Conservation (phyloP, 2,888 invertebrate species). For the Polia nebulosa region DNA sequence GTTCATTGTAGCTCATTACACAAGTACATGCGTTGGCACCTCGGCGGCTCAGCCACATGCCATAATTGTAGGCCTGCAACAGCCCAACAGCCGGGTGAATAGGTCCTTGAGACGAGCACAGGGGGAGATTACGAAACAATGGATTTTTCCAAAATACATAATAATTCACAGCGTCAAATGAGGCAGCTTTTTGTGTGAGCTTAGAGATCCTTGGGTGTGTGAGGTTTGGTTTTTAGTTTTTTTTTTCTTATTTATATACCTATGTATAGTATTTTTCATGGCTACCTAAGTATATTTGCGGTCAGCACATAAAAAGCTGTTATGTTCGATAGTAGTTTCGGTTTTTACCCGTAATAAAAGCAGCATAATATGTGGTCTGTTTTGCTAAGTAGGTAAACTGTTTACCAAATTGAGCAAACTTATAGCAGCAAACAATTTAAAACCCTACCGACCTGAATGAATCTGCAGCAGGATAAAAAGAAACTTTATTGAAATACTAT, state of each 20-base stretch:
- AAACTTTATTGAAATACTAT: too few species aligned
- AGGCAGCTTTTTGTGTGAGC: constrained; percentile 80
- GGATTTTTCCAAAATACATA: constrained; percentile 90
- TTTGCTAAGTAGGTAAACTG: too few species aligned
- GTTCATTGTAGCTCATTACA: constrained; percentile 78
- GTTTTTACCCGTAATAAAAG: too few species aligned
- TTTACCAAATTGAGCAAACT: too few species aligned
- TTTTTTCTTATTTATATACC: too few species aligned
- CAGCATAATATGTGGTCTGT: too few species aligned
- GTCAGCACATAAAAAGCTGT: too few species aligned
- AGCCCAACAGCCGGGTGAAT: constrained; percentile 77
- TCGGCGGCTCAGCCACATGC: constrained; percentile 74
- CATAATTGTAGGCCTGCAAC: constrained; percentile 75
- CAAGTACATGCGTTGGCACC: constrained; percentile 82
- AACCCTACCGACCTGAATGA: too few species aligned
- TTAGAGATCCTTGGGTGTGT: constrained; percentile 79
- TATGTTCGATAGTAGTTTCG: too few species aligned
- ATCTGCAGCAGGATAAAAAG: not conserved
- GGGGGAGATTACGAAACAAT: constrained; percentile 90
- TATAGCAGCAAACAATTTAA: too few species aligned
- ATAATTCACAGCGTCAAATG: constrained; percentile 89
- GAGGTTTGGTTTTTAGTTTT: constrained; percentile 21
- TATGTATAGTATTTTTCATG: not conserved
- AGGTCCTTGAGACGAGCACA: constrained; percentile 81
- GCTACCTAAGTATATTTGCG: too few species aligned